These are phyloP conservation scores for Plebejus melissa DNA, from an alignment of 2,888 invertebrate genomes.

Conservation along the genomic window DNA sequence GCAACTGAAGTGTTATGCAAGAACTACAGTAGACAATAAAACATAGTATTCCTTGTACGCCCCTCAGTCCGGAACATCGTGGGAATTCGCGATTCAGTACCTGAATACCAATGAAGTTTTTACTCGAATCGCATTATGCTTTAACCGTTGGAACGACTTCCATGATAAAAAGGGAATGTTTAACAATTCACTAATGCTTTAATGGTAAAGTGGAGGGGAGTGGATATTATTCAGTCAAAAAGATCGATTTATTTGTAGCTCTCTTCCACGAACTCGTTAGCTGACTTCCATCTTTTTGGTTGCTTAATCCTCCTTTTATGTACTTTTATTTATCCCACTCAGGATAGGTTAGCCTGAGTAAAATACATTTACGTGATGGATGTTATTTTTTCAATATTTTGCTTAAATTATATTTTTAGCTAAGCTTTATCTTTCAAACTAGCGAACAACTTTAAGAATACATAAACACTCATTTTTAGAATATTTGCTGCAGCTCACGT, in stretches of 20 bases:
- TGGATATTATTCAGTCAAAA: conserved; percentile 21
- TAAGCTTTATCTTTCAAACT: neutral
- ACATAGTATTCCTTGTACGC: conserved; percentile 27
- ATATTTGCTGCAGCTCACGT: neutral
- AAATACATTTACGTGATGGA: neutral
- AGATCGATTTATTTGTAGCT: conserved; percentile 11
- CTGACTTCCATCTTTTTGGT: neutral
- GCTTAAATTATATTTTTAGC: neutral
- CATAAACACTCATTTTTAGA: neutral
- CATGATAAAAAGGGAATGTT: conserved; percentile 28
- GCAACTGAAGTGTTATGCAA: conserved; percentile 21
- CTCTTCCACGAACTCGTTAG: neutral
- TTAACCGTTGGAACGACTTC: conserved; percentile 31
- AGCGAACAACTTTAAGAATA: neutral
- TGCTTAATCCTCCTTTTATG: neutral
- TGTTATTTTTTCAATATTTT: neutral
- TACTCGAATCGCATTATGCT: conserved; percentile 40
- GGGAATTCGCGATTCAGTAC: conserved; percentile 50
- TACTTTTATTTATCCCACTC: neutral
- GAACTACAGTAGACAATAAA: conserved; percentile 26
- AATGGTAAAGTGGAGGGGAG: conserved; percentile 21
- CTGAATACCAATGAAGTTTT: conserved; percentile 64
- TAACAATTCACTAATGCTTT: conserved; percentile 30
- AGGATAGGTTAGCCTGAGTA: neutral
- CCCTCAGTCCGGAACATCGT: conserved; percentile 37